These are phyloP conservation scores for Sebastes fasciatus DNA, from an alignment of 2,113 vertebrate species.

Conservation along the genomic window DNA sequence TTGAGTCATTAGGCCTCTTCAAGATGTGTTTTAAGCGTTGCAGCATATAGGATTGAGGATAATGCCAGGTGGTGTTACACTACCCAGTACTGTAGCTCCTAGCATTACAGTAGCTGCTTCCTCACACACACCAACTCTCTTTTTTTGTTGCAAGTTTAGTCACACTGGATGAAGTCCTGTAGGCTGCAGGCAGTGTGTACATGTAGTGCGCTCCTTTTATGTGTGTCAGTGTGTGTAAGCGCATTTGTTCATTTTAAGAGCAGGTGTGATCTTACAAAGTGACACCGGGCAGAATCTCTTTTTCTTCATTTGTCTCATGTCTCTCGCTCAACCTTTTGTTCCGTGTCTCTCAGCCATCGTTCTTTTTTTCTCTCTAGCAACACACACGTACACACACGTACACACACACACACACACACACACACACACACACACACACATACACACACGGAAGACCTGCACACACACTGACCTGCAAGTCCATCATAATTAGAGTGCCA, in stretches of 20 bases:
- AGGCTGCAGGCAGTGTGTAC: constrained; percentile 16
- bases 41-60: constrained; percentile 1
- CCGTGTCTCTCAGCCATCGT: not conserved
- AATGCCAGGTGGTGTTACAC: not conserved
- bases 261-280: constrained; percentile 36
- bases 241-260: constrained; percentile 19
- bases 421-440: constrained; percentile 22
- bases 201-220: not conserved
- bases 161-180: constrained; percentile 43
- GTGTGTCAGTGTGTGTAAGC: not conserved
- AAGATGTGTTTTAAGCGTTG: not conserved
- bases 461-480: constrained; percentile 29
- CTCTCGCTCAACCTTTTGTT: constrained; percentile 29
- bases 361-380: not conserved
- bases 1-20: not conserved
- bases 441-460: not conserved
- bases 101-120: constrained; percentile 15
- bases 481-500: constrained; percentile 51
- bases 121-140: constrained; percentile 2
- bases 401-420: constrained; percentile 19
- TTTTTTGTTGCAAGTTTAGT: constrained; percentile 3
- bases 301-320: constrained; percentile 33
- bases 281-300: not conserved
- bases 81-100: constrained; percentile 5
- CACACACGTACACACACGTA: constrained; percentile 9